These are phyloP conservation scores for Hiodon alosoides DNA, from an alignment of 2,113 vertebrate species.

Conservation along the genomic window DNA sequence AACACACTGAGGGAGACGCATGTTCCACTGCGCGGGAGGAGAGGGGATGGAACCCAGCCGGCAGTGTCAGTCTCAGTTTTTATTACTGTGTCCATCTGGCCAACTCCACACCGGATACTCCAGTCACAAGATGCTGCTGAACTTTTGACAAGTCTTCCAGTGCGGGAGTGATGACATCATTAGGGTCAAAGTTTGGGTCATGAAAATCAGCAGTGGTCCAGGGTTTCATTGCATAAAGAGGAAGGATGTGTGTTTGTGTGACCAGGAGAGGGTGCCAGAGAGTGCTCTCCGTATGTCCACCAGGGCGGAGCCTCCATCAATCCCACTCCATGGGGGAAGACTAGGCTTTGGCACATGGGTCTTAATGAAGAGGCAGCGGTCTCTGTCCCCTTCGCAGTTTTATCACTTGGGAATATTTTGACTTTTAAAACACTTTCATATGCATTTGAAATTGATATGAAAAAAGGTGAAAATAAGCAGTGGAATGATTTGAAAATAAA, in stretches of 20 bases:
- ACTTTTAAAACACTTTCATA: conserved; percentile 53
- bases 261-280: not conserved
- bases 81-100: not conserved
- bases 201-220: not conserved
- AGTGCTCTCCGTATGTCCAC: not conserved
- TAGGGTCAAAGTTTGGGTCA: not conserved
- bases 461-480: conserved; percentile 47
- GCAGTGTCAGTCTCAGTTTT: not conserved
- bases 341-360: not conserved
- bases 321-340: conserved; percentile 8
- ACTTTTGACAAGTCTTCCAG: conserved; percentile 62
- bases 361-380: not conserved
- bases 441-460: conserved; percentile 33
- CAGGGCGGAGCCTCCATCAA: not conserved
- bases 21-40: too few species aligned
- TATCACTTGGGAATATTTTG: conserved; percentile 48
- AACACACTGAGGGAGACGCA: too few species aligned
- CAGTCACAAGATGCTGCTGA: not conserved
- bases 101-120: not conserved
- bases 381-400: conserved; percentile 37
- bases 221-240: not conserved
- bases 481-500: conserved; percentile 45
- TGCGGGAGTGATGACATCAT: conserved; percentile 38
- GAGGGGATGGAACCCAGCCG: too few species aligned
- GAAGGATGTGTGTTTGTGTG: not conserved